Conservation (phyloP, 2,888 invertebrate species). For the Pristionchus maxplancki region DNA sequence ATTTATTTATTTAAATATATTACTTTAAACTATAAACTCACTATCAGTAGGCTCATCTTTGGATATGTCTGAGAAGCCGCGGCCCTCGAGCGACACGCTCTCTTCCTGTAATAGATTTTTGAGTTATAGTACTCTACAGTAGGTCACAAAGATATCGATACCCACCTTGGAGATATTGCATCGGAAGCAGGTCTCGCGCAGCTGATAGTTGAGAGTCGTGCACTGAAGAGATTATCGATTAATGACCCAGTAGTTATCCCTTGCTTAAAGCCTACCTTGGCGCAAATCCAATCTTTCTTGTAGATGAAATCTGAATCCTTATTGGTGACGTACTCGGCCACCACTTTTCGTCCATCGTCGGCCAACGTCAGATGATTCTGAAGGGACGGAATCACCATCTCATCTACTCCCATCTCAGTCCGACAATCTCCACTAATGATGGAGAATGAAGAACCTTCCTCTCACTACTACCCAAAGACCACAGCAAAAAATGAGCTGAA, state of each 20-base stretch:
- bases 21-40: constrained; percentile 47
- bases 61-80: constrained; percentile 56
- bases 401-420: background rate
- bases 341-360: constrained; percentile 38
- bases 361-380: background rate
- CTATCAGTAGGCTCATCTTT: constrained; percentile 57
- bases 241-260: too few relatives aligned
- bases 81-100: constrained; percentile 48
- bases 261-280: background rate
- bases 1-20: background rate
- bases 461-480: background rate
- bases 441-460: background rate
- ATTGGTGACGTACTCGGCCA: background rate
- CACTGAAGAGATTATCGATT: constrained; percentile 83
- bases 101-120: constrained; percentile 76
- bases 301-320: background rate
- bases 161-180: constrained; percentile 83
- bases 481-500: background rate
- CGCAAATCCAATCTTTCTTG: constrained; percentile 38
- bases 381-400: background rate
- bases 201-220: constrained; percentile 95
- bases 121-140: background rate
- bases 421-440: background rate
- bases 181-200: constrained; percentile 93
- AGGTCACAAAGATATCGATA: background rate